Evolutionary conservation across 2,888 invertebrate genomes (phyloP).

Genomic region (Callyntrura sp.): DNA sequence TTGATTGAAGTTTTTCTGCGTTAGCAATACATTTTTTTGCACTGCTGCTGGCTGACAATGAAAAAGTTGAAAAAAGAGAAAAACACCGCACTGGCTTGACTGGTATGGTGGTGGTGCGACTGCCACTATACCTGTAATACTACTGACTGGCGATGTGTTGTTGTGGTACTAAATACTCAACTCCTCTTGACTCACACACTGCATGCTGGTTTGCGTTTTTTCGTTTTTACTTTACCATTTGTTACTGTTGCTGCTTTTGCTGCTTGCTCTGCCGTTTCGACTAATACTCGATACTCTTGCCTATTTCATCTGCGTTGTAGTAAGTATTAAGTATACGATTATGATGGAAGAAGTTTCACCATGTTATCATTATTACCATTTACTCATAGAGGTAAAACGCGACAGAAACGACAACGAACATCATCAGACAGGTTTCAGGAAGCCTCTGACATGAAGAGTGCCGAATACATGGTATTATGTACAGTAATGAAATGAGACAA

Average conservation of each 20-base stretch:
- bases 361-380: constrained; percentile 37
- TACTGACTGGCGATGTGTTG: constrained; percentile 43
- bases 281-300: constrained; percentile 17
- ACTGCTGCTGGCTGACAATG: not conserved
- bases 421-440: constrained; percentile 73
- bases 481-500: constrained; percentile 34
- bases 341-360: constrained; percentile 56
- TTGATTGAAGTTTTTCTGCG: not conserved
- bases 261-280: not conserved
- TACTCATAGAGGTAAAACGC: constrained; percentile 17
- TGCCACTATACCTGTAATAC: constrained; percentile 56
- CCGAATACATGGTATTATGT: constrained; percentile 50
- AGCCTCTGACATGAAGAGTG: constrained; percentile 73
- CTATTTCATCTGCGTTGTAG: not conserved
- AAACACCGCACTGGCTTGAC: constrained; percentile 44
- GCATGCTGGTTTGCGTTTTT: not conserved
- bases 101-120: constrained; percentile 54
- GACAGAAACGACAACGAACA: constrained; percentile 52
- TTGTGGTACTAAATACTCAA: constrained; percentile 44
- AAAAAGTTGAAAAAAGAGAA: not conserved
- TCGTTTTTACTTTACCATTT: not conserved
- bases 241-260: not conserved
- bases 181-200: not conserved
- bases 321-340: not conserved
- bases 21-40: not conserved